Evolutionary conservation across 92 coral and sea anemone genomes (phyloP).

Genomic region (Chrysogorgia sp.): DNA sequence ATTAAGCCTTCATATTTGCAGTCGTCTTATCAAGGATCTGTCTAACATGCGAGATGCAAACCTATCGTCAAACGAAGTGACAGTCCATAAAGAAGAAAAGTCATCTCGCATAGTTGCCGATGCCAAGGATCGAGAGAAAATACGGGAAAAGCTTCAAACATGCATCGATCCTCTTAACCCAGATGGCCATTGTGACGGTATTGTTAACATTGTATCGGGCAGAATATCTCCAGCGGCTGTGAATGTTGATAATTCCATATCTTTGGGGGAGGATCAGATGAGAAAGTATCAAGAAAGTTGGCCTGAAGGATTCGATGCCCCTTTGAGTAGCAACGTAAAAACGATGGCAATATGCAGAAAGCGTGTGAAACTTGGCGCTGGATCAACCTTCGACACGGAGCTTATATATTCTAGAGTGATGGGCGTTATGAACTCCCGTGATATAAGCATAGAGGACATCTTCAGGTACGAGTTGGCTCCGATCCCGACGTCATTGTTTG

Average conservation of each 20-base stretch:
- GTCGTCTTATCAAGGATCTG: slow-evolving; percentile 58
- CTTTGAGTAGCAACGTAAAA: too few species aligned
- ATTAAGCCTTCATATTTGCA: slow-evolving; percentile 65
- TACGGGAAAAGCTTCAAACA: slow-evolving; percentile 52
- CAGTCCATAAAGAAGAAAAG: slow-evolving; percentile 64
- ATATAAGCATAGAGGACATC: slow-evolving; percentile 52
- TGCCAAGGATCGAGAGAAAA: slow-evolving; percentile 57
- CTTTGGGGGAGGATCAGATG: too few species aligned
- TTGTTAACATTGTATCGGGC: slow-evolving; percentile 68
- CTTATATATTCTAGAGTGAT: slow-evolving; percentile 62
- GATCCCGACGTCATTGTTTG: too few species aligned
- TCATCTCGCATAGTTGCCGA: slow-evolving; percentile 52
- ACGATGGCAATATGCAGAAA: too few species aligned
- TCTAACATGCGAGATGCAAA: slow-evolving; percentile 27
- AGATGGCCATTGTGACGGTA: slow-evolving; percentile 50
- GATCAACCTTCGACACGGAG: slow-evolving; percentile 49
- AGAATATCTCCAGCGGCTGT: slow-evolving; percentile 53
- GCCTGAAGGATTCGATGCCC: too few species aligned
- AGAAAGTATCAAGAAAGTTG: too few species aligned
- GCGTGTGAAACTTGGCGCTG: too few species aligned
- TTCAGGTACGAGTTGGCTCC: too few species aligned
- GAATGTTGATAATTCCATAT: too few species aligned
- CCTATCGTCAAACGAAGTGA: slow-evolving; percentile 34
- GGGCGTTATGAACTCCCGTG: slow-evolving; percentile 58
- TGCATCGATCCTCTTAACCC: slow-evolving; percentile 67